A percentile compares a stretch with the other conserved stretches of the same genome.
phyloP scores from a whole-genome alignment of 2,888 invertebrate genomes.

The Caenorhabditis sinica region DNA sequence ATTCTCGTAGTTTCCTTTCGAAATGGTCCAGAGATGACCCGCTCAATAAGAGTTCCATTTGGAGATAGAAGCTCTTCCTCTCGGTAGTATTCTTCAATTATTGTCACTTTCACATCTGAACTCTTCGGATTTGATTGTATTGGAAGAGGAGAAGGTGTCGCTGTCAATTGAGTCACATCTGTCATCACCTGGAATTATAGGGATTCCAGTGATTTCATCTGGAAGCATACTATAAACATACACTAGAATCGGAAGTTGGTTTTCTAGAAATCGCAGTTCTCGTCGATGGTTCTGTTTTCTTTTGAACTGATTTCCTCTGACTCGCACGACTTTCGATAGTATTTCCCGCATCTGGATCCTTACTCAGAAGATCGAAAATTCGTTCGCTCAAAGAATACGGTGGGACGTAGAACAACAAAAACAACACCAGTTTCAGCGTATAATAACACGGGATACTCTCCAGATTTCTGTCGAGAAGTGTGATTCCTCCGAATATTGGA shows the following conservation, averaged over 20 bases:
- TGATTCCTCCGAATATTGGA: conserved; percentile 52
- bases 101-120: conserved; percentile 57
- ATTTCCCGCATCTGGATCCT: conserved; percentile 1
- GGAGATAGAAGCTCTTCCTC: conserved; percentile 62
- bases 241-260: background rate
- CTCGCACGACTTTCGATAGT: background rate
- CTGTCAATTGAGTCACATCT: conserved; percentile 15
- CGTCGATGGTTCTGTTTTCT: conserved; percentile 7
- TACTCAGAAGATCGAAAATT: conserved; percentile 5
- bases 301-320: conserved; percentile 5
- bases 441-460: conserved; percentile 66
- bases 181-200: conserved; percentile 9
- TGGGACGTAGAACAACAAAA: conserved; percentile 61
- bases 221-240: background rate
- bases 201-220: background rate
- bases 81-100: conserved; percentile 61
- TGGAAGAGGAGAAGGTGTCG: background rate
- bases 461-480: conserved; percentile 62
- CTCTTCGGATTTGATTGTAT: background rate
- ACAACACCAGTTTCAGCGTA: conserved; percentile 58
- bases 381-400: conserved; percentile 44
- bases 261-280: conserved; percentile 29
- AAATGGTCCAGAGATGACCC: conserved; percentile 44
- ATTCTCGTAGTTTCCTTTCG: conserved; percentile 31
- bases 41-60: conserved; percentile 55